Conservation (phyloP, 1,140 invertebrate species). For the Doryteuthis pealeii region DNA sequence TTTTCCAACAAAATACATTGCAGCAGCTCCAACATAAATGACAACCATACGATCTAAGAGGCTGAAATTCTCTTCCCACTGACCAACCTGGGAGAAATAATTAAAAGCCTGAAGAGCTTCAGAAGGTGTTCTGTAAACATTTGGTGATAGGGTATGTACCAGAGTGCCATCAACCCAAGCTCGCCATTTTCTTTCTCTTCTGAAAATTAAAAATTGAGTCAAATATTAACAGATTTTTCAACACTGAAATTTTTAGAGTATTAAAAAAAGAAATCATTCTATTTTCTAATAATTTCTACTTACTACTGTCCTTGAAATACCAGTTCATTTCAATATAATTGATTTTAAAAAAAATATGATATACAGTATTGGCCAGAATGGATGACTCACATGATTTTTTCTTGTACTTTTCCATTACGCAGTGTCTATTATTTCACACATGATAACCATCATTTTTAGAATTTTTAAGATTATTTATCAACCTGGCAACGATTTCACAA, state of each 20-base stretch:
- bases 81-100: slow-evolving; percentile 70
- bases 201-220: no score
- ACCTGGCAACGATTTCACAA: no score
- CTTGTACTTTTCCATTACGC: no score
- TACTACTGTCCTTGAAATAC: no score
- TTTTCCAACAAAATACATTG: slow-evolving; percentile 93
- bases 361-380: no score
- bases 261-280: not conserved
- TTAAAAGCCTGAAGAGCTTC: slow-evolving; percentile 69
- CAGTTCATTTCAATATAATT: no score
- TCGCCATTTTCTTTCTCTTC: slow-evolving; percentile 91
- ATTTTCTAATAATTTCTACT: not conserved
- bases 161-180: slow-evolving; percentile 90
- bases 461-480: no score
- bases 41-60: slow-evolving; percentile 81
- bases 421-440: no score
- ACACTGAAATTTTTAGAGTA: not conserved
- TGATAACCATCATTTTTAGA: no score
- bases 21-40: slow-evolving; percentile 89
- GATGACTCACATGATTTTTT: no score
- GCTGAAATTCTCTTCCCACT: slow-evolving; percentile 89
- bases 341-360: no score
- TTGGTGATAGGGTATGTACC: slow-evolving; percentile 92
- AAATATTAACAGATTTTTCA: not conserved
- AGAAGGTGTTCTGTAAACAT: slow-evolving; percentile 84